phyloP scores from a whole-genome alignment of 2,888 invertebrate genomes.

The Rotaria macrura region DNA sequence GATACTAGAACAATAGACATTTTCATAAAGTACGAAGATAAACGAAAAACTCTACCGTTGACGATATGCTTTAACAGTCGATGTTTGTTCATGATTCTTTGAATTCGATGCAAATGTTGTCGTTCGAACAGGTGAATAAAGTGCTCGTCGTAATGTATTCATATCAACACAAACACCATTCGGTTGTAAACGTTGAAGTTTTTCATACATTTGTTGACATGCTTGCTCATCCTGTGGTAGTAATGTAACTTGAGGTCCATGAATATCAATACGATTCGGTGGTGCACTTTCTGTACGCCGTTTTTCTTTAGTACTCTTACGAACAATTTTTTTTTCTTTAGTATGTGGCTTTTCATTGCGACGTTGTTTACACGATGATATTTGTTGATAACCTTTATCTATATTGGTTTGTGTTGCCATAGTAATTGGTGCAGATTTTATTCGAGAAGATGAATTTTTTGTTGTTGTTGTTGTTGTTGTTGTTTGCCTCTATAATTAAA shows the following conservation, averaged over 20 bases:
- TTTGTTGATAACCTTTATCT: neutral
- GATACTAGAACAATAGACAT: neutral
- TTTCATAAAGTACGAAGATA: neutral
- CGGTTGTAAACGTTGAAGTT: slow-evolving; percentile 6
- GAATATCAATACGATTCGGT: neutral
- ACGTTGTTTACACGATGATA: neutral
- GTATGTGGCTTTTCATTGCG: neutral
- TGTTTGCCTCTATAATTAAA: neutral
- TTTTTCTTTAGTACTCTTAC: neutral
- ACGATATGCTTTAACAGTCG: neutral
- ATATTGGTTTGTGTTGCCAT: neutral
- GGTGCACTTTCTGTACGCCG: neutral
- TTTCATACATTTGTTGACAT: neutral
- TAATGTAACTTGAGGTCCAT: neutral
- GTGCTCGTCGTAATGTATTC: neutral
- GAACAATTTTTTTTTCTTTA: neutral
- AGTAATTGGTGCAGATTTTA: neutral
- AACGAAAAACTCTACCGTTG: neutral
- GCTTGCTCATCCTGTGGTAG: neutral
- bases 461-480: neutral
- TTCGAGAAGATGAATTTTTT: neutral
- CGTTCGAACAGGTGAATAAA: neutral
- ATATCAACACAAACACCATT: neutral
- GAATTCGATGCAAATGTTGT: neutral
- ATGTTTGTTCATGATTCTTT: slow-evolving; percentile 8